These are phyloP conservation scores for Grantiella picta DNA, from an alignment of 2,113 vertebrate genomes.

Conservation along the genomic window DNA sequence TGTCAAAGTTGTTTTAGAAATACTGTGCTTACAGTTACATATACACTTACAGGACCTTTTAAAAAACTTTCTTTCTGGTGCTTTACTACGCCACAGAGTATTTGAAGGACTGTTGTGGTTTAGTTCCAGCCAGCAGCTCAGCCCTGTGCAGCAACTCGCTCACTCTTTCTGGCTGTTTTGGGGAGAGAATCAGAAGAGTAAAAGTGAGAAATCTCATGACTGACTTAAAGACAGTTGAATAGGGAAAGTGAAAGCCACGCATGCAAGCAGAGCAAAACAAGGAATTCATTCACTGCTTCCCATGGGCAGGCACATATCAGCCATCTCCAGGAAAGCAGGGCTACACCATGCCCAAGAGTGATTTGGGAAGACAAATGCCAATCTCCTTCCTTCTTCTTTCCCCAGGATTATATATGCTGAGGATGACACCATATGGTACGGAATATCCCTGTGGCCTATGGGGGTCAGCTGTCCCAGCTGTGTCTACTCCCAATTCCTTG, in stretches of 20 bases:
- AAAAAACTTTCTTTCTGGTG: neutral
- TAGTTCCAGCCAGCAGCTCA: neutral
- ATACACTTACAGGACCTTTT: neutral
- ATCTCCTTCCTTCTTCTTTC: neutral
- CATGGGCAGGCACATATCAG: neutral
- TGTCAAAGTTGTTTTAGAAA: neutral
- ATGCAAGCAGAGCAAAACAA: neutral
- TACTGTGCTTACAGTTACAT: fast-evolving
- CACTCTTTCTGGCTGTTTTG: fast-evolving
- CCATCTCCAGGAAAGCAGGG: neutral
- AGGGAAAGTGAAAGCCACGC: neutral
- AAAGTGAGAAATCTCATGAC: neutral
- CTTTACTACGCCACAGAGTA: neutral
- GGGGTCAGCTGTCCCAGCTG: neutral
- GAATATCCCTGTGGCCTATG: neutral
- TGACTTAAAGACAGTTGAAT: neutral
- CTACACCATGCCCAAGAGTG: neutral
- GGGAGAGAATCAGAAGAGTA: neutral
- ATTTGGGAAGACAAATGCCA: neutral
- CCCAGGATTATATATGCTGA: neutral
- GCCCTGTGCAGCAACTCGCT: fast-evolving
- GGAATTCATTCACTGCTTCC: neutral
- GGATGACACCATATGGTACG: too few relatives aligned
- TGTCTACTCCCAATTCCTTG: neutral
- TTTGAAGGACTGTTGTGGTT: neutral